Base-by-base conservation (phyloP, 2,797 vertebrate species). In the Myotis findleyi region DNA sequence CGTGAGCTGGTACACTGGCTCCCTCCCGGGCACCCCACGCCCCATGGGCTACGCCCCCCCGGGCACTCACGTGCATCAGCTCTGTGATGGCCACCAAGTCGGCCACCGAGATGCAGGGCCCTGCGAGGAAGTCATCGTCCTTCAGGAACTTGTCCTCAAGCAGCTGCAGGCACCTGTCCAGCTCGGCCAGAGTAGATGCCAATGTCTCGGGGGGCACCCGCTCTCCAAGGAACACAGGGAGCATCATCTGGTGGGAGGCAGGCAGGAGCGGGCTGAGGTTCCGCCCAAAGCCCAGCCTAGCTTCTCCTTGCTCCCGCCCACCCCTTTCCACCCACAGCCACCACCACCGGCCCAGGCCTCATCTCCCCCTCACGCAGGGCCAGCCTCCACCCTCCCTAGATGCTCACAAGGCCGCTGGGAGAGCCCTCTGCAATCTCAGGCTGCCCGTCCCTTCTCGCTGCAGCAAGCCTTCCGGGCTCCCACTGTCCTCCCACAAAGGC, bases 21-120 rank as follows among this genome's bases (percentile, higher is more conserved):
- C 66, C 66, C 49, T 76, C 69, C 66, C 23, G 7, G 44, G 55
- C 12, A 36, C 23, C 18, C 51, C 38, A 5, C 0, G 44, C 12
- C 3, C 66, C 25, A 5, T 3, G 14, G 44, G 18, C 27, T 23
- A 25, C 25, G 30, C 21, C 7, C 12, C 49, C 25, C 21, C 51
- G 9, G 0, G 4, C 51, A 83, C 95, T 96, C 73, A 98, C 98
- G 72, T 98, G 98, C 98, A 99, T 99, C 96, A 99, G 97, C 96
- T 99, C 99, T 7, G 98, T 99, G 36, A 99, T 13, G 0, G 99
- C 99, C 66, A 99, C 97, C 25, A 99, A 68, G 62, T 99, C 99
- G 1, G 99, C 99, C 97, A 99, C 73, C 18, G 99, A 99, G 96
- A 99, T 97, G 41, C 99, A 97, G 0, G 98, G 95, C 5, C 99